Evolutionary conservation across 2,113 vertebrate genomes (phyloP).

Genomic region (Agapornis roseicollis): DNA sequence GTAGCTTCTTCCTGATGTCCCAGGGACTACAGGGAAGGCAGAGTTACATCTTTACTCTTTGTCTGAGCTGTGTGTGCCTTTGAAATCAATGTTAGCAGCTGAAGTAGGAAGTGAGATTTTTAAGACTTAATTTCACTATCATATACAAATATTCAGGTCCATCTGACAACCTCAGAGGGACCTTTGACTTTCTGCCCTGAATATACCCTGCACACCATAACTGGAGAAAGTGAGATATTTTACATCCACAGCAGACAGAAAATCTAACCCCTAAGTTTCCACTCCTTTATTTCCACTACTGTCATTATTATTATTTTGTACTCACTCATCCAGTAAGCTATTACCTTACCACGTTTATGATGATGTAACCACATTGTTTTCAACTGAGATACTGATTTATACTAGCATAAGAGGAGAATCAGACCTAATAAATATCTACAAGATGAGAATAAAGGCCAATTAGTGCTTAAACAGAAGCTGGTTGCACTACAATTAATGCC

Average conservation of each 20-base stretch:
- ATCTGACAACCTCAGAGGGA: background rate
- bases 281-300: background rate
- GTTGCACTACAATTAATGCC: slow-evolving; percentile 13
- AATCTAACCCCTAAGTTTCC: background rate
- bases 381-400: background rate
- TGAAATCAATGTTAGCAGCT: slow-evolving; percentile 24
- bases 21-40: background rate
- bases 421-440: background rate
- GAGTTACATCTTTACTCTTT: background rate
- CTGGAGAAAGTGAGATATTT: background rate
- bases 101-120: background rate
- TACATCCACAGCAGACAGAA: background rate
- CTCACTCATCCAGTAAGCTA: background rate
- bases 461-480: background rate
- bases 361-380: background rate
- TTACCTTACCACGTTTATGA: background rate
- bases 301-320: background rate
- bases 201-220: background rate
- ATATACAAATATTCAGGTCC: slow-evolving; percentile 8
- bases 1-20: background rate
- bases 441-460: slow-evolving; percentile 3
- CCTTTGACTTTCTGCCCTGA: background rate
- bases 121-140: slow-evolving; percentile 27
- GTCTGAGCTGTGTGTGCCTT: background rate
- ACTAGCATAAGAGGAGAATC: background rate